These are phyloP conservation scores for Cossypha niveicapilla DNA, from an alignment of 2,797 vertebrate species.

Conservation along the genomic window DNA sequence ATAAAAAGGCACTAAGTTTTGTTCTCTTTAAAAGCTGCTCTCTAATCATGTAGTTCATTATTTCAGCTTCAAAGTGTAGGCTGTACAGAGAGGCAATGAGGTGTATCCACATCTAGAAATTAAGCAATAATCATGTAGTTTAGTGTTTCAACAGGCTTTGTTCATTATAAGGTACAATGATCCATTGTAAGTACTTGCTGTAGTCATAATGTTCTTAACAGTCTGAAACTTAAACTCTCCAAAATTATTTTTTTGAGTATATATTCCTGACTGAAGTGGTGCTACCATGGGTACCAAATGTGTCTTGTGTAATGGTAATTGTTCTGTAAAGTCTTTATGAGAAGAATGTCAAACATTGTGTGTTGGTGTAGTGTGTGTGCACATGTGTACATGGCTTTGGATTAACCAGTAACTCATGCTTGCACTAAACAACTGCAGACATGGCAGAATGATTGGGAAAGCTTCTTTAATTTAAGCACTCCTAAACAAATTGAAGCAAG, in stretches of 20 bases:
- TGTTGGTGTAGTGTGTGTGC: background rate
- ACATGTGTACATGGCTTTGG: fast-evolving
- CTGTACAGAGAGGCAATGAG: constrained; percentile 50
- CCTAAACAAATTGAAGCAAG: background rate
- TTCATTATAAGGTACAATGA: constrained; percentile 59
- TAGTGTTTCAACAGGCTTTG: constrained; percentile 54
- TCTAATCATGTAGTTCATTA: constrained; percentile 60
- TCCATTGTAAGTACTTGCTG: constrained; percentile 51
- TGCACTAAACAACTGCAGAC: background rate
- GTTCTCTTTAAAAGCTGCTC: constrained; percentile 26
- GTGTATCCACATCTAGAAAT: constrained; percentile 62
- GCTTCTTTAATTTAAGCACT: background rate
- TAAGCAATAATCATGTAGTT: constrained; percentile 63
- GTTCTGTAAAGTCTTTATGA: background rate
- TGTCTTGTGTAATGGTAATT: background rate
- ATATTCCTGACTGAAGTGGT: background rate
- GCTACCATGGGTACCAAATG: background rate
- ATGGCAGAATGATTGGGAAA: background rate
- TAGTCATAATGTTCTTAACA: constrained; percentile 40
- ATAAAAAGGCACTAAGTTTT: constrained; percentile 40
- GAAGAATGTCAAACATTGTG: background rate
- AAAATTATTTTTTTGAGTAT: background rate
- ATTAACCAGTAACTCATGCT: background rate
- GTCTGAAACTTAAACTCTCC: constrained; percentile 15
- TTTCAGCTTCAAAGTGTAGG: constrained; percentile 52